Evolutionary conservation across 2,888 invertebrate genomes (phyloP).

Genomic region (Phymatocera aterrima): DNA sequence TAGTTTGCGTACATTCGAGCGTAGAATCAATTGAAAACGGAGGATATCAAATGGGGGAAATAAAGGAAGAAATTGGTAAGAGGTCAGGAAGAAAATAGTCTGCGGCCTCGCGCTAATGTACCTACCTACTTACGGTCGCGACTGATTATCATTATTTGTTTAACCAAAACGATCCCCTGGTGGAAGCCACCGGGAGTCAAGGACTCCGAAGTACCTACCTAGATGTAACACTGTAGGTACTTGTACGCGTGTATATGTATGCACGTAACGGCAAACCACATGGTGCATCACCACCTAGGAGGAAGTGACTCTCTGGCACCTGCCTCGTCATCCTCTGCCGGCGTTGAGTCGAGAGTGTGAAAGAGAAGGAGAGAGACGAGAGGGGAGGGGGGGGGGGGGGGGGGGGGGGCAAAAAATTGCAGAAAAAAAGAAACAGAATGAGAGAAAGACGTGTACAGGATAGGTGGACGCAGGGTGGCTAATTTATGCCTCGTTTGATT

Average conservation of each 20-base stretch:
- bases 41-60: too few relatives aligned
- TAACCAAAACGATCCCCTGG: background rate
- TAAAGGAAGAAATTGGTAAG: too few relatives aligned
- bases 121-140: too few relatives aligned
- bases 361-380: constrained; percentile 46
- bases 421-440: constrained; percentile 26
- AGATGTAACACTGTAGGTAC: too few relatives aligned
- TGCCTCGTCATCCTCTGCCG: constrained; percentile 66
- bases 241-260: too few relatives aligned
- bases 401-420: too few relatives aligned
- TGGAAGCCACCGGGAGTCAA: background rate
- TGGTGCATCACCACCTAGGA: constrained; percentile 61
- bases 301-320: constrained; percentile 67
- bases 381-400: too few relatives aligned
- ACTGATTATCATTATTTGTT: too few relatives aligned
- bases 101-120: too few relatives aligned
- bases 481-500: constrained; percentile 61
- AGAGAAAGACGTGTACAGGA: constrained; percentile 46
- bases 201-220: constrained; percentile 15
- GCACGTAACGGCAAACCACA: constrained; percentile 43
- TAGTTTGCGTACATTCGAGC: too few relatives aligned
- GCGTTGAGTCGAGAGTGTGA: constrained; percentile 5
- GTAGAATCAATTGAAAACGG: too few relatives aligned
- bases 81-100: too few relatives aligned
- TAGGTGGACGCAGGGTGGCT: constrained; percentile 44